A percentile compares a stretch with the other conserved stretches of the same genome.
Evolutionary conservation across 2,888 invertebrate species (phyloP).

Genomic region (Gari tellinella): DNA sequence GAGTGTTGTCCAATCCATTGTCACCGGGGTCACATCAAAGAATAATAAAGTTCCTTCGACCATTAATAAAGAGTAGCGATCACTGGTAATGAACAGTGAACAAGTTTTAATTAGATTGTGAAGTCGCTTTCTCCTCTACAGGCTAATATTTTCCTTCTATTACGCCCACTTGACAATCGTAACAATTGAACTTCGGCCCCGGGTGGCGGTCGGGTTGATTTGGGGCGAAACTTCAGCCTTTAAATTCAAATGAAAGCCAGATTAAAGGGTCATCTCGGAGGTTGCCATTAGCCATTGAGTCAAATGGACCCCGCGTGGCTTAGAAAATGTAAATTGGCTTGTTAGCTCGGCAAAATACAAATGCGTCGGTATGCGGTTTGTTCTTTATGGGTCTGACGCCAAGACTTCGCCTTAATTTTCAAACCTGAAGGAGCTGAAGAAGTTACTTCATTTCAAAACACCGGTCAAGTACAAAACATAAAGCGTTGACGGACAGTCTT

Average conservation of each 20-base stretch:
- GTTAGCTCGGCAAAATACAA: slow-evolving; percentile 58
- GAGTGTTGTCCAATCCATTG: slow-evolving; percentile 60
- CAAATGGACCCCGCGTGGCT: slow-evolving; percentile 53
- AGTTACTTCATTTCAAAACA: too few species aligned
- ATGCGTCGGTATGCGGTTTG: too few species aligned
- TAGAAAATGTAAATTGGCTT: slow-evolving; percentile 64
- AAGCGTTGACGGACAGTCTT: too few species aligned
- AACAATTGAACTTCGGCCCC: slow-evolving; percentile 44
- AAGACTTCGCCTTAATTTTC: too few species aligned
- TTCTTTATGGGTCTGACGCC: too few species aligned
- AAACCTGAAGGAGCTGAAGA: too few species aligned
- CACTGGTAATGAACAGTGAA: slow-evolving; percentile 64
- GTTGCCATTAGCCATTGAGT: slow-evolving; percentile 59
- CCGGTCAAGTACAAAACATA: too few species aligned
- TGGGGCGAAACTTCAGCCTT: slow-evolving; percentile 49
- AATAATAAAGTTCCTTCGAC: slow-evolving; percentile 61
- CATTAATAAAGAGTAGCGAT: slow-evolving; percentile 60
- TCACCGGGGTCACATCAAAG: slow-evolving; percentile 60
- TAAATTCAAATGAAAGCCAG: slow-evolving; percentile 60
- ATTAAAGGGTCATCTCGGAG: slow-evolving; percentile 63
- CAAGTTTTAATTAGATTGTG: slow-evolving; percentile 66
- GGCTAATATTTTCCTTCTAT: slow-evolving; percentile 62
- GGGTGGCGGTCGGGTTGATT: slow-evolving; percentile 48
- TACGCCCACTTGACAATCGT: slow-evolving; percentile 59
- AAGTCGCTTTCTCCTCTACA: slow-evolving; percentile 51